Percentiles rank a stretch among this genome's conserved stretches.
Conservation (phyloP, 2,113 vertebrate genomes). For the Corythaixoides concolor region DNA sequence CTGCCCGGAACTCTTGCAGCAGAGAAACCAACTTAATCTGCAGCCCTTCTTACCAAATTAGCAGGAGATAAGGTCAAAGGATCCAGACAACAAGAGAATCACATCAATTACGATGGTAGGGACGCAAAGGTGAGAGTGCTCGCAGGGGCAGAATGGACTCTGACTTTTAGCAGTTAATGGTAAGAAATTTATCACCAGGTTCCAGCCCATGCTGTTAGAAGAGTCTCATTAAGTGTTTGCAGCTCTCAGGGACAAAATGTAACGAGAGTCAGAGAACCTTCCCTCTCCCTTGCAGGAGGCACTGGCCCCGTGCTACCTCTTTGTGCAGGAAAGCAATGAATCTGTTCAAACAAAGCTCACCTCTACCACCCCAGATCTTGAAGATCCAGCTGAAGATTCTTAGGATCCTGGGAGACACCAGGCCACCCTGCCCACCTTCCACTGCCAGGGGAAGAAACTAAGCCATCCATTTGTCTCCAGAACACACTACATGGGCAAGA, state of each 20-base stretch:
- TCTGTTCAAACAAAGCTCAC: background rate
- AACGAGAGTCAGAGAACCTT: background rate
- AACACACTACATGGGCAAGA: fast-evolving
- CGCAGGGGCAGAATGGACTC: background rate
- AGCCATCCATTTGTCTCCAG: background rate
- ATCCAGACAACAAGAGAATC: background rate
- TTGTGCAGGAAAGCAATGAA: background rate
- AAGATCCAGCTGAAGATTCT: background rate
- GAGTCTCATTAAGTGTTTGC: background rate
- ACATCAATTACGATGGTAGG: background rate
- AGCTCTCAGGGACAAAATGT: background rate
- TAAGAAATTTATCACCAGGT: conserved; percentile 11
- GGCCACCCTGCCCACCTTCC: background rate
- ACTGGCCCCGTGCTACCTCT: too few species aligned
- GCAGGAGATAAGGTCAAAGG: conserved; percentile 2
- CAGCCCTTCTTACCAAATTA: background rate
- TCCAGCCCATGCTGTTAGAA: background rate
- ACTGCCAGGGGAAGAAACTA: background rate
- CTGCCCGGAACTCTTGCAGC: background rate
- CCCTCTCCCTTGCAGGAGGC: background rate
- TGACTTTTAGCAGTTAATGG: background rate
- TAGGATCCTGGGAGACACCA: background rate
- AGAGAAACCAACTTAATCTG: background rate
- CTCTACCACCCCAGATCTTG: background rate
- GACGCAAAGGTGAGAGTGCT: background rate